Conservation (phyloP, 2,797 vertebrate genomes). For the Epinephelus awoara region DNA sequence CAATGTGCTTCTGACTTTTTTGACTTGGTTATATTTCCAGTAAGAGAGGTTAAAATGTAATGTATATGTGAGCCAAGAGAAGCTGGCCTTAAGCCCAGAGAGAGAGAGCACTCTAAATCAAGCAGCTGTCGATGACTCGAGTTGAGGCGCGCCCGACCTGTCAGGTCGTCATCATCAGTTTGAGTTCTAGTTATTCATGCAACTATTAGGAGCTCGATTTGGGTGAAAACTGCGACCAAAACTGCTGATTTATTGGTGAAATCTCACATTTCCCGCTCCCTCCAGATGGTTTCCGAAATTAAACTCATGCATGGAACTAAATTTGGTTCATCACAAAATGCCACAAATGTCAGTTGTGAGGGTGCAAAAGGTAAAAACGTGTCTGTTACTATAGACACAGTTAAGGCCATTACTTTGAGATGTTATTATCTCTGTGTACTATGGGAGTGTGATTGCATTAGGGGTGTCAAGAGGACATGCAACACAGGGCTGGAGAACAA, state of each 20-base stretch:
- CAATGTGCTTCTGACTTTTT: background rate
- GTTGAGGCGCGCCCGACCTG: background rate
- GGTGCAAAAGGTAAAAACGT: constrained; percentile 16
- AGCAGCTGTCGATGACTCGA: constrained; percentile 4
- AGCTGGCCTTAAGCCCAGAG: background rate
- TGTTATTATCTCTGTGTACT: constrained; percentile 45
- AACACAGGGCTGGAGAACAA: constrained; percentile 46
- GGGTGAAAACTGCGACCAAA: background rate
- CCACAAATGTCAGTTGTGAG: constrained; percentile 15
- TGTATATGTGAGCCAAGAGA: background rate
- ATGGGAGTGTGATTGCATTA: constrained; percentile 51
- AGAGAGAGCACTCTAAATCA: constrained; percentile 26
- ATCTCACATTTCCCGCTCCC: background rate
- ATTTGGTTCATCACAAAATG: constrained; percentile 2
- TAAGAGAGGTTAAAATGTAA: constrained; percentile 6
- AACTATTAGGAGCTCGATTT: background rate
- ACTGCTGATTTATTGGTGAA: background rate
- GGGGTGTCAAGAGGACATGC: constrained; percentile 32
- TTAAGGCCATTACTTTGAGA: constrained; percentile 31
- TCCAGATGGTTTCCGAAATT: constrained; percentile 8
- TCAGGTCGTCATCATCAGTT: background rate
- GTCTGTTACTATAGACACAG: constrained; percentile 26
- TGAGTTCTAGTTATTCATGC: background rate
- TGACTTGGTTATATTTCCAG: background rate
- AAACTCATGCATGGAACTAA: background rate